Percentiles rank a stretch among this genome's conserved stretches.
These are phyloP conservation scores for Rallus crepitans DNA, from an alignment of 2,797 vertebrate genomes.

Conservation along the genomic window DNA sequence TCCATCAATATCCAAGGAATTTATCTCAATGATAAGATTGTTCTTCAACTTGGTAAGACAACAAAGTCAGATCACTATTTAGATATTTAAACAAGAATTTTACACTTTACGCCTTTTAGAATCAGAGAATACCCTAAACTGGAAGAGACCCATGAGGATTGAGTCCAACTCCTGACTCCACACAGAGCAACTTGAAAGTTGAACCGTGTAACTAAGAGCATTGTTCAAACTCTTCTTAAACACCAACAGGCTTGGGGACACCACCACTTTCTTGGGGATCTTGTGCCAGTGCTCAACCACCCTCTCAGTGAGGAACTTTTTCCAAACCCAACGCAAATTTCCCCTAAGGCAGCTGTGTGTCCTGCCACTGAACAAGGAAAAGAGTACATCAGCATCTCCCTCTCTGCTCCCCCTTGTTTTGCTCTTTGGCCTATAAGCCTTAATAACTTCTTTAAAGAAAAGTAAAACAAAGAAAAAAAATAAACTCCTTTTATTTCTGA, in stretches of 20 bases:
- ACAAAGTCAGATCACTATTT: neutral
- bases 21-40: neutral
- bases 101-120: neutral
- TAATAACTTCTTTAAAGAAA: neutral
- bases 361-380: neutral
- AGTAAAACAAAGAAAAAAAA: neutral
- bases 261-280: neutral
- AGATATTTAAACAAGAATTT: neutral
- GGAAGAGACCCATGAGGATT: fast-evolving
- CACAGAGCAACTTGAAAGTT: neutral
- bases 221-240: neutral
- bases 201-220: fast-evolving
- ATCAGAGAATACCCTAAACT: neutral
- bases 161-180: neutral
- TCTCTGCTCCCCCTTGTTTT: neutral
- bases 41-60: neutral
- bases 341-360: neutral
- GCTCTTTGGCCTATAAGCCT: neutral
- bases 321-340: neutral
- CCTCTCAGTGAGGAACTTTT: neutral
- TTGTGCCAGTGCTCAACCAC: neutral
- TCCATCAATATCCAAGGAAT: neutral
- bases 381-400: neutral
- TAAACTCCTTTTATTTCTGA: neutral
- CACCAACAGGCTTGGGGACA: neutral